Evolutionary conservation across 2,888 invertebrate species (phyloP).

Genomic region (Drosophila niveifrons): DNA sequence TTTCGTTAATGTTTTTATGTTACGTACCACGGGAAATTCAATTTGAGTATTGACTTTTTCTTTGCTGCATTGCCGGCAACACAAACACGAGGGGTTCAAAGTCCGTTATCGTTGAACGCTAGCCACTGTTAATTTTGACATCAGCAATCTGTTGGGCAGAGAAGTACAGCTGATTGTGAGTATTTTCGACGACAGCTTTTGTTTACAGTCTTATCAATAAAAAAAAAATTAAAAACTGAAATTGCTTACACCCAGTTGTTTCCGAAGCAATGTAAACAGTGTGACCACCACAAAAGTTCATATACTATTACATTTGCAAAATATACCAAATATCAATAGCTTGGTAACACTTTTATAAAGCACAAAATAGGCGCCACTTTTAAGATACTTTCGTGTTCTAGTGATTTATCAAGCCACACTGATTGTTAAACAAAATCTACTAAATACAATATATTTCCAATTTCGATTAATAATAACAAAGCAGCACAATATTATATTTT

Average conservation of each 20-base stretch:
- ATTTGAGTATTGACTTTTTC: conserved; percentile 18
- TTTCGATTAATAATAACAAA: neutral
- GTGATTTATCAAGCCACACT: neutral
- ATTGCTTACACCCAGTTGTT: neutral
- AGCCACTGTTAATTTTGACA: conserved; percentile 20
- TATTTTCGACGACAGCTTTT: conserved; percentile 7
- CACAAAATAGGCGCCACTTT: neutral
- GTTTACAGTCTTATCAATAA: conserved; percentile 26
- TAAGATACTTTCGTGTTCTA: no score
- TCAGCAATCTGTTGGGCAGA: conserved; percentile 2
- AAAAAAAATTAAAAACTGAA: conserved; percentile 12
- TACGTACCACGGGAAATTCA: conserved; percentile 31
- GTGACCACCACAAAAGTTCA: neutral
- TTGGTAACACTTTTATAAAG: neutral
- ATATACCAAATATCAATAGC: neutral
- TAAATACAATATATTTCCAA: neutral
- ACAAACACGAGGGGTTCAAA: conserved; percentile 31
- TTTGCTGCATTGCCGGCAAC: conserved; percentile 41
- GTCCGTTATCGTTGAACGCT: conserved; percentile 32
- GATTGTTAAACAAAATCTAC: neutral
- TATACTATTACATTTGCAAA: neutral
- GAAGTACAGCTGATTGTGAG: neutral
- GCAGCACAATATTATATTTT: neutral
- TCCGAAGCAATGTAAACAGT: conserved; percentile 16
- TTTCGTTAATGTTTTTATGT: conserved; percentile 5